These are phyloP conservation scores for Zoanthus sociatus DNA, from an alignment of 92 coral and sea anemone genomes.

Conservation along the genomic window DNA sequence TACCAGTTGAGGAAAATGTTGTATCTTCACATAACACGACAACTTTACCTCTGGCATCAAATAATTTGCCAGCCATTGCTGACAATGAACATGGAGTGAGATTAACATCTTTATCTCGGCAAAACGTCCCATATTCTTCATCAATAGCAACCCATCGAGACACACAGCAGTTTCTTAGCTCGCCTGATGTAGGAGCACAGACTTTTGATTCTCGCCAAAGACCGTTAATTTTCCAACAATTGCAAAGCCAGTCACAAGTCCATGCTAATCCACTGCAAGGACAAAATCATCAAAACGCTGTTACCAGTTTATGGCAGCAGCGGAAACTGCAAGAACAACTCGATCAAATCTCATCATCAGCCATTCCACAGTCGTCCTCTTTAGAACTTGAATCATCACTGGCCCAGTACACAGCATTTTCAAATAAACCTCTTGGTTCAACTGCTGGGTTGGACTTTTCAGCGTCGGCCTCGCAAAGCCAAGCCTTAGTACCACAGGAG, in stretches of 20 bases:
- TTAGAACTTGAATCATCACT: neutral
- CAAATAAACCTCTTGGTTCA: constrained; percentile 5
- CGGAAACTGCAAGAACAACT: constrained; percentile 4
- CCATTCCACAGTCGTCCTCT: neutral
- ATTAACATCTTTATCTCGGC: neutral
- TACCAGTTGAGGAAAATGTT: neutral
- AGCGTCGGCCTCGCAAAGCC: neutral
- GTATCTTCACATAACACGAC: neutral
- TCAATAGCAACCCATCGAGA: neutral
- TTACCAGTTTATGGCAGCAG: constrained; percentile 7
- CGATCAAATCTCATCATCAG: neutral
- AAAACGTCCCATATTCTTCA: neutral
- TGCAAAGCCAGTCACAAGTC: neutral
- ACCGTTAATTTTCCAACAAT: neutral
- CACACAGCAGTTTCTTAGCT: neutral
- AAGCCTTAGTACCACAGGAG: neutral
- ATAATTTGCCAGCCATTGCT: neutral
- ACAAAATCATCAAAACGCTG: neutral
- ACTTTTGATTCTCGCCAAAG: neutral
- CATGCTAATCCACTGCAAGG: neutral
- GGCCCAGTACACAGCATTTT: neutral
- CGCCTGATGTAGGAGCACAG: neutral
- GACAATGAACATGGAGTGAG: neutral
- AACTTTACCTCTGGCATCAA: neutral
- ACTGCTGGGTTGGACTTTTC: neutral